phyloP scores from a whole-genome alignment of 2,113 vertebrate species.

The Mustelus asterias region DNA sequence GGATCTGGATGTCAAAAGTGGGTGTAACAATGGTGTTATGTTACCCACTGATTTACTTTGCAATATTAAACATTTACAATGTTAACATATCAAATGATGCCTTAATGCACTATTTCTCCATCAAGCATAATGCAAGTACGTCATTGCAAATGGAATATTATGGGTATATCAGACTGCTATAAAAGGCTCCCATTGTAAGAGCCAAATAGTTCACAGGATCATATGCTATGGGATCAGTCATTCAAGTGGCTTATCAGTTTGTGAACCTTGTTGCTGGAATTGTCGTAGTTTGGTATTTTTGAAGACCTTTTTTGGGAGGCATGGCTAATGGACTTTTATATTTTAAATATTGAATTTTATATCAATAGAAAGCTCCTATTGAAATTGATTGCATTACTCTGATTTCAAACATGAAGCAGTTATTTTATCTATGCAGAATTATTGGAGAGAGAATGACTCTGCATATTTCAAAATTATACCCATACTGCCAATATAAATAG shows the following conservation, averaged over 20 bases:
- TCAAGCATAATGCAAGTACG: background rate
- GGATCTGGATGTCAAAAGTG: background rate
- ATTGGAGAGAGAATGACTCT: too few species aligned
- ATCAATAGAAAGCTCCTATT: background rate
- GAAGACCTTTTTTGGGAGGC: background rate
- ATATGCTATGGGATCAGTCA: background rate
- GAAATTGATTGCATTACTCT: background rate
- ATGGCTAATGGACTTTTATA: background rate
- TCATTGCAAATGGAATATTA: background rate
- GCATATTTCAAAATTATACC: background rate
- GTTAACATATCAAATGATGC: constrained; percentile 6
- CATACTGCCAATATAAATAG: too few species aligned
- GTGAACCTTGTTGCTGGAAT: background rate
- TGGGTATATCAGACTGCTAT: background rate
- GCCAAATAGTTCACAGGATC: background rate
- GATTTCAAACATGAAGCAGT: background rate
- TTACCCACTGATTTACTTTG: background rate
- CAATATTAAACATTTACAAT: background rate
- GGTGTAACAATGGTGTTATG: background rate
- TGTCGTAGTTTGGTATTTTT: background rate
- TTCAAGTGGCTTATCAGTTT: background rate
- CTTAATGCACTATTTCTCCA: background rate
- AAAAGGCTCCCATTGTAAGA: background rate
- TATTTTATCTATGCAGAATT: background rate
- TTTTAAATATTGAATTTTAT: background rate